phyloP scores from a whole-genome alignment of 2,888 invertebrate genomes.

The Drosophila mimica region DNA sequence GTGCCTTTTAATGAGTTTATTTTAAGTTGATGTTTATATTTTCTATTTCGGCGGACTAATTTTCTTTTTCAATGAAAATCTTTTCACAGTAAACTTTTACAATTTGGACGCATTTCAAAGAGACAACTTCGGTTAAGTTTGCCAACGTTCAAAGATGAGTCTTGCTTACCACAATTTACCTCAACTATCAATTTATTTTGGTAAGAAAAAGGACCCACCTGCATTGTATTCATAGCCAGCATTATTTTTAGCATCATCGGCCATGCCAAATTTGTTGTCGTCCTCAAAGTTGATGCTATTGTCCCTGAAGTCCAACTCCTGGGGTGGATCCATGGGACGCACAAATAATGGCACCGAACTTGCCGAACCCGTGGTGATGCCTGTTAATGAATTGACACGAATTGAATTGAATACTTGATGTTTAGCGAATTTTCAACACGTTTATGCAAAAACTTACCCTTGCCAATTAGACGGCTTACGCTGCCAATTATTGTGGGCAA shows the following conservation, averaged over 20 bases:
- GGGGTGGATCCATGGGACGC: conserved; percentile 85
- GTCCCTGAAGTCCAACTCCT: conserved; percentile 92
- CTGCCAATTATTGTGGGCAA: conserved; percentile 93
- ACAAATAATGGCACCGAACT: conserved; percentile 83
- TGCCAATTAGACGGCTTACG: conserved; percentile 92
- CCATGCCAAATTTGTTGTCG: conserved; percentile 71
- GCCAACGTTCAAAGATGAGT: neutral
- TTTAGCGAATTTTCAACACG: neutral
- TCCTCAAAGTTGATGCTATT: conserved; percentile 87
- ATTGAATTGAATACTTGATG: neutral
- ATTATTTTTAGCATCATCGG: conserved; percentile 61
- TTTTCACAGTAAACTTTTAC: neutral
- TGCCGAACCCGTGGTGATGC: conserved; percentile 83
- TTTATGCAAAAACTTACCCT: conserved; percentile 86
- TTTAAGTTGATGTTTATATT: neutral
- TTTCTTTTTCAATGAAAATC: neutral
- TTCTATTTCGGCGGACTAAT: neutral
- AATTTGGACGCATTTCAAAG: neutral
- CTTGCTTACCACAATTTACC: neutral
- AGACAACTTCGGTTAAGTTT: neutral
- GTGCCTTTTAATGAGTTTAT: neutral
- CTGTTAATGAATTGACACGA: conserved; percentile 61
- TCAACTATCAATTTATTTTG: neutral
- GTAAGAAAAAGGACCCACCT: conserved; percentile 59
- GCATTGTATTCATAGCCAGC: conserved; percentile 80